phyloP scores from a whole-genome alignment of 2,113 vertebrate species.

The Lepus europaeus region DNA sequence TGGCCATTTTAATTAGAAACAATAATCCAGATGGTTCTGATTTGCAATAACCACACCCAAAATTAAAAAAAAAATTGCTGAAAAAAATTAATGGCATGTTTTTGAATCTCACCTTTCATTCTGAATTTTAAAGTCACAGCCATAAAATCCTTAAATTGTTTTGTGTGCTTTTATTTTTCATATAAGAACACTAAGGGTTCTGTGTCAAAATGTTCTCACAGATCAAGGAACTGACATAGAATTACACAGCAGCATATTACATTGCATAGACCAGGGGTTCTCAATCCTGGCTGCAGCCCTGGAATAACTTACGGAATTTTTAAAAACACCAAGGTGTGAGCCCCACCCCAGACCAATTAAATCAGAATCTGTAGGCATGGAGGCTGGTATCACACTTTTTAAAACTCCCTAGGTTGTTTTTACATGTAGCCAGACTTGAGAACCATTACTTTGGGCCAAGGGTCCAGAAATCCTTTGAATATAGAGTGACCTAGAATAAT shows the following conservation, averaged over 20 bases:
- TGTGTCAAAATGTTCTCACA: constrained; percentile 13
- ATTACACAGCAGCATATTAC: neutral
- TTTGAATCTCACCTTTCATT: constrained; percentile 69
- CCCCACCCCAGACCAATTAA: constrained; percentile 16
- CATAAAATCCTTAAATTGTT: constrained; percentile 64
- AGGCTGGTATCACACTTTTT: neutral
- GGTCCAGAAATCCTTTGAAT: neutral
- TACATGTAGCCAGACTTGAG: neutral
- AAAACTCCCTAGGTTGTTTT: neutral
- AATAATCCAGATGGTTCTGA: constrained; percentile 61
- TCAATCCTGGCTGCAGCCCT: neutral
- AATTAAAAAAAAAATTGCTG: constrained; percentile 49
- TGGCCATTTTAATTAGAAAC: constrained; percentile 56
- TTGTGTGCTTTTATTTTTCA: constrained; percentile 50
- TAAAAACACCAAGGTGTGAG: neutral
- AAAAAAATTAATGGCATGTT: constrained; percentile 70
- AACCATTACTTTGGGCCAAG: neutral
- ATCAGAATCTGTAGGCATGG: neutral
- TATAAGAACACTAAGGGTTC: neutral
- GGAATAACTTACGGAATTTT: constrained; percentile 3
- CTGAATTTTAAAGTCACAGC: constrained; percentile 54
- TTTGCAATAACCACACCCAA: constrained; percentile 1
- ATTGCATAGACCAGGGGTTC: neutral
- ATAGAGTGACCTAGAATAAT: constrained; percentile 28
- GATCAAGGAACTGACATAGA: neutral